A percentile compares a stretch with the other conserved stretches of the same genome.
These are phyloP conservation scores for Zelostemma sp. DNA, from an alignment of 1,140 invertebrate genomes.

Conservation along the genomic window DNA sequence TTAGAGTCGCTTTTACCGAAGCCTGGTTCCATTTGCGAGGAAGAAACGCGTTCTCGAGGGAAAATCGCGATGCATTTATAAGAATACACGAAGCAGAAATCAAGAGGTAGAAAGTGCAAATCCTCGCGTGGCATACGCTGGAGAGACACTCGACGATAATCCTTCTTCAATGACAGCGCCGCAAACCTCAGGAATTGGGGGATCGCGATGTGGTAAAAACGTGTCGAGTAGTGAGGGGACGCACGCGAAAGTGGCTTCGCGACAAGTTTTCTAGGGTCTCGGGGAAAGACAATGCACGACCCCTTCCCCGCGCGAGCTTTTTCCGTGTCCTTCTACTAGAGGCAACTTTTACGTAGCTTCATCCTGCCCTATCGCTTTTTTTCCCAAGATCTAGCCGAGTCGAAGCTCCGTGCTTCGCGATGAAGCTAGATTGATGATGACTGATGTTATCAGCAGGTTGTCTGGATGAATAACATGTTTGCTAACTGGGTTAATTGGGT, in stretches of 20 bases:
- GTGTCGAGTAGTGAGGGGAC: constrained; percentile 25
- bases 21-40: not conserved
- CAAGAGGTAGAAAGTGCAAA: constrained; percentile 23
- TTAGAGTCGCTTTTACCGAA: not conserved
- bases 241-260: constrained; percentile 30
- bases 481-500: constrained; percentile 23
- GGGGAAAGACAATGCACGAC: constrained; percentile 30
- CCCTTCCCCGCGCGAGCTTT: not conserved
- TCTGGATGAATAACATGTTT: constrained; percentile 14
- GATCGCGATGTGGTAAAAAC: constrained; percentile 13
- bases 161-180: constrained; percentile 26
- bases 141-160: constrained; percentile 36
- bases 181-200: constrained; percentile 10
- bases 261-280: constrained; percentile 9
- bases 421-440: constrained; percentile 9
- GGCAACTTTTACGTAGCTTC: constrained; percentile 13
- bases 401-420: constrained; percentile 15
- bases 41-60: too few relatives aligned
- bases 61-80: constrained; percentile 3
- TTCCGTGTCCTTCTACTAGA: constrained; percentile 8
- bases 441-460: constrained; percentile 16
- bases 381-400: not conserved
- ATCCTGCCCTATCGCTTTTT: constrained; percentile 27
- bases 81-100: constrained; percentile 9
- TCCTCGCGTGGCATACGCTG: constrained; percentile 18